Evolutionary conservation across 2,888 invertebrate genomes (phyloP).

Genomic region (Pristionchus exspectatus): DNA sequence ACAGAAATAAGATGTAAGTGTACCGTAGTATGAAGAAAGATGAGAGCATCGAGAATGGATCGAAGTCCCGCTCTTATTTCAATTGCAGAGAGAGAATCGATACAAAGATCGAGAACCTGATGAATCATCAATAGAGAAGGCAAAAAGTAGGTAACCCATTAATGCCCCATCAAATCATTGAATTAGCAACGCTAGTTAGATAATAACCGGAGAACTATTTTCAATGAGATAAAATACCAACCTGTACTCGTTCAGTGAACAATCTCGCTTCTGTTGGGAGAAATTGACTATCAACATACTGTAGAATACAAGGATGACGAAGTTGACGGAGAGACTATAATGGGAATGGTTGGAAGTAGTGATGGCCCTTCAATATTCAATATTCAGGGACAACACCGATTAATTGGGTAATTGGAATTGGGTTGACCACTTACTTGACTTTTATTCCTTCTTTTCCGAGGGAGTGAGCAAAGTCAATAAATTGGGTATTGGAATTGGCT

Average conservation of each 20-base stretch:
- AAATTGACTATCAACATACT: slow-evolving; percentile 27
- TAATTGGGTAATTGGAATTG: too few species aligned
- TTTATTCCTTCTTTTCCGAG: too few species aligned
- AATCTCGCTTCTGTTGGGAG: neutral
- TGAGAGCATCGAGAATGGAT: slow-evolving; percentile 50
- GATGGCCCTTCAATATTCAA: too few species aligned
- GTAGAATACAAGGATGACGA: slow-evolving; percentile 54
- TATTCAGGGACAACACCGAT: too few species aligned
- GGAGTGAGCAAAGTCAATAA: too few species aligned
- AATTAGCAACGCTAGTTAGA: too few species aligned
- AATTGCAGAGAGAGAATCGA: slow-evolving; percentile 39
- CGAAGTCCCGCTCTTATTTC: slow-evolving; percentile 54
- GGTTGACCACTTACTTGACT: too few species aligned
- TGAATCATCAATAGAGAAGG: neutral
- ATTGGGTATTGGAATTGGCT: too few species aligned
- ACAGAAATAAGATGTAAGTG: neutral
- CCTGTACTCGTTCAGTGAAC: slow-evolving; percentile 55
- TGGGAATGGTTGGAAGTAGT: neutral
- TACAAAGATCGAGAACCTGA: slow-evolving; percentile 54
- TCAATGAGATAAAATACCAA: neutral
- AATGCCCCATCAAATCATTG: too few species aligned
- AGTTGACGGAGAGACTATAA: slow-evolving; percentile 52
- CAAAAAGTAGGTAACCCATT: too few species aligned
- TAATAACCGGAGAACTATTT: neutral
- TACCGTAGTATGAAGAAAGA: slow-evolving; percentile 54